These are phyloP conservation scores for Lasioglossum albipes DNA, from an alignment of 1,140 invertebrate genomes.

Conservation along the genomic window DNA sequence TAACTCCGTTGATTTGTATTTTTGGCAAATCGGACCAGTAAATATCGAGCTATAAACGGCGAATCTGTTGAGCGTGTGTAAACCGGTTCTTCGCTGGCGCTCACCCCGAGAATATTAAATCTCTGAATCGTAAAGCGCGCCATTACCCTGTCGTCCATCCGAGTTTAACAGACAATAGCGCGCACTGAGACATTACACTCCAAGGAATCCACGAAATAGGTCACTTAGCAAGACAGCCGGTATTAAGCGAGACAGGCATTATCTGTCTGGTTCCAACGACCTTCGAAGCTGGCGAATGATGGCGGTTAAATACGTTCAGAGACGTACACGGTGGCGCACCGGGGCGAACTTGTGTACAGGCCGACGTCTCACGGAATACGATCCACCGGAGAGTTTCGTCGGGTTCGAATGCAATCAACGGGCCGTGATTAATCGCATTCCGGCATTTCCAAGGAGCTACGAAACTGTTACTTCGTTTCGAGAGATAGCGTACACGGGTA, in stretches of 20 bases:
- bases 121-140: conserved; percentile 34
- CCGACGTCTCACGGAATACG: background rate
- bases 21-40: background rate
- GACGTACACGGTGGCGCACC: background rate
- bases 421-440: conserved; percentile 9
- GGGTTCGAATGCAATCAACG: conserved; percentile 3
- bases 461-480: background rate
- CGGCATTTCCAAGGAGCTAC: background rate
- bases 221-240: conserved; percentile 31
- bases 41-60: conserved; percentile 5
- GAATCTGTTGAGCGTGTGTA: conserved; percentile 13
- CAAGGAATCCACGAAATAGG: conserved; percentile 35
- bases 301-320: conserved; percentile 1
- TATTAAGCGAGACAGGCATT: conserved; percentile 35
- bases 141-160: conserved; percentile 34
- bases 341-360: background rate
- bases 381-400: background rate
- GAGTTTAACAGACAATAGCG: conserved; percentile 16
- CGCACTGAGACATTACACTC: conserved; percentile 20
- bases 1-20: background rate
- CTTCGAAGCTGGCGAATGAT: conserved; percentile 35
- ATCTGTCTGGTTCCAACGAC: conserved; percentile 24
- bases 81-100: background rate
- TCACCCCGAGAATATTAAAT: conserved; percentile 36
- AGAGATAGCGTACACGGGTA: background rate